Conservation (phyloP, 2,888 invertebrate species). For the Leuctra nigra region DNA sequence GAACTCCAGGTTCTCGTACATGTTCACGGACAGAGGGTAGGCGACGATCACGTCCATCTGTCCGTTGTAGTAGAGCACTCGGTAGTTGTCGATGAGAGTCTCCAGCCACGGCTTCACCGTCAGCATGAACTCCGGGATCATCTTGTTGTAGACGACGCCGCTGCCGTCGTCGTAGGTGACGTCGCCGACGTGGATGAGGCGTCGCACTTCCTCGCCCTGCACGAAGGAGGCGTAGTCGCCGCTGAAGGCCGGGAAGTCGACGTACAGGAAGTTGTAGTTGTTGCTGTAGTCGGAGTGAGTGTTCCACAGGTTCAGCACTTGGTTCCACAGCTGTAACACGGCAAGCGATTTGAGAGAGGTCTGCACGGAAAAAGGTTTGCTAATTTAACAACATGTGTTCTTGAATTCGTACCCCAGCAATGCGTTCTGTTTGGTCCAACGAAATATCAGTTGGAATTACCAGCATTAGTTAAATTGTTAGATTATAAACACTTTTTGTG, state of each 20-base stretch:
- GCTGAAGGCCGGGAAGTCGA: slow-evolving; percentile 29
- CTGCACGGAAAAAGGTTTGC: too few relatives aligned
- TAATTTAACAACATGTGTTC: too few relatives aligned
- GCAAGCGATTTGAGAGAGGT: too few relatives aligned
- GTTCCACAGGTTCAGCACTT: slow-evolving; percentile 15
- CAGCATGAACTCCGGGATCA: slow-evolving; percentile 49
- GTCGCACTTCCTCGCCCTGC: slow-evolving; percentile 42
- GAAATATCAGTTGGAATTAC: too few relatives aligned
- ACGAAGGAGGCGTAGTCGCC: slow-evolving; percentile 36
- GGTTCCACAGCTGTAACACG: slow-evolving; percentile 17
- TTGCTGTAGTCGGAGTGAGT: slow-evolving; percentile 41
- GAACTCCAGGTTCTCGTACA: slow-evolving; percentile 38
- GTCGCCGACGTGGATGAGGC: slow-evolving; percentile 49
- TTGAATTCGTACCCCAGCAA: too few relatives aligned
- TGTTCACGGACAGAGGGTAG: slow-evolving; percentile 39
- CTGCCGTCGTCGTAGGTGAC: slow-evolving; percentile 46
- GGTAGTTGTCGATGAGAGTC: slow-evolving; percentile 44
- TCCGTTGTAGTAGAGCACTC: slow-evolving; percentile 42
- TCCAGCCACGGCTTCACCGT: slow-evolving; percentile 52
- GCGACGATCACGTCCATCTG: slow-evolving; percentile 44
- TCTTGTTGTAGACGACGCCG: slow-evolving; percentile 46
- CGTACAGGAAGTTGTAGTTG: slow-evolving; percentile 46
- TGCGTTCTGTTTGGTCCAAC: too few relatives aligned
- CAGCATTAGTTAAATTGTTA: too few relatives aligned
- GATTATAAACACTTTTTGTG: too few relatives aligned